A percentile compares a stretch with the other conserved stretches of the same genome.
phyloP scores from a whole-genome alignment of 2,113 vertebrate species.

The Mesembrinibis cayennensis region DNA sequence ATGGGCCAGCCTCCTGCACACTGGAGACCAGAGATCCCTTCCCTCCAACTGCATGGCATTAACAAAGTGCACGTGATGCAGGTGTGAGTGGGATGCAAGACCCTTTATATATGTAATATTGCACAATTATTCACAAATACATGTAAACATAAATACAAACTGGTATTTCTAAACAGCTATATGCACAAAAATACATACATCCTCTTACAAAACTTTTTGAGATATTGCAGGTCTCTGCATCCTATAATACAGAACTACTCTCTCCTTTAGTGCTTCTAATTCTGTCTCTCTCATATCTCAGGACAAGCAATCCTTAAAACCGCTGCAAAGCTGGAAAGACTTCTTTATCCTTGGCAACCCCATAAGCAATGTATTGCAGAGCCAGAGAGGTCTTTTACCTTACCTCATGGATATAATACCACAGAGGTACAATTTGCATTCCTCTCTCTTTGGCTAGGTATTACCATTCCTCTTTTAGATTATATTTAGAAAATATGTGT shows the following conservation, averaged over 20 bases:
- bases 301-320: not conserved
- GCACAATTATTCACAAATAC: not conserved
- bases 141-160: not conserved
- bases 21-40: not conserved
- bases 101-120: no score
- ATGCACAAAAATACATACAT: not conserved
- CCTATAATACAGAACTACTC: not conserved
- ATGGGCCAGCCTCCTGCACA: not conserved
- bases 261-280: not conserved
- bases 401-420: not conserved
- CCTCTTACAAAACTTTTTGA: not conserved
- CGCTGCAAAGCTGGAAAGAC: not conserved
- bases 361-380: not conserved
- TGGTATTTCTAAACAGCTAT: not conserved
- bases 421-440: not conserved
- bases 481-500: not conserved
- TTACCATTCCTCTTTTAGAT: not conserved
- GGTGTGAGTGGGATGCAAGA: not conserved
- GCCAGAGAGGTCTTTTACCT: not conserved
- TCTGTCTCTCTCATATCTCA: not conserved
- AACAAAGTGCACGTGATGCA: rapidly evolving
- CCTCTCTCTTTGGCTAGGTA: not conserved
- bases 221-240: not conserved
- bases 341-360: not conserved
- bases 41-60: not conserved